Base-by-base conservation (phyloP, 1,140 invertebrate species). In the Macrobrachium rosenbergii region DNA sequence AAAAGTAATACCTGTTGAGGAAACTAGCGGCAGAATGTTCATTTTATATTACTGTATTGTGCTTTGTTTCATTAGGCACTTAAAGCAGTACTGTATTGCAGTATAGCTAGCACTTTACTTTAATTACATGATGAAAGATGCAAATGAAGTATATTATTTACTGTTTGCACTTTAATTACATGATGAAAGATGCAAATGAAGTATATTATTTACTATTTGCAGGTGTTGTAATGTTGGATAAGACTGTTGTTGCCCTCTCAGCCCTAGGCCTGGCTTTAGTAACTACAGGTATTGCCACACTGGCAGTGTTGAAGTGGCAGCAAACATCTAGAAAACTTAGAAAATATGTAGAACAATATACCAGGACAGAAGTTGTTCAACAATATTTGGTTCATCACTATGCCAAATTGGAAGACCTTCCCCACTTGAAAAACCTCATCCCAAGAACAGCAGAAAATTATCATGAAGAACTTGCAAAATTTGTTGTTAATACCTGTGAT, bases 381-480 rank as follows among this genome's bases (percentile, higher is more conserved):
- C 79, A 75, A 59, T 77, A 88, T 28, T 58, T 88, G 59, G 43
- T 82, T 23, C 88, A 88, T 78, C 88, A 88, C 37, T 88, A 69
- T 81, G 82, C 69, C 10, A 64, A 62, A 37, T 59, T 84, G 58
- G 67, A 84, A 17, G 73, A 84, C 16, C 69, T 88, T 14, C 43
- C 80, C 16, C 58, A 75, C 23, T 62, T 88, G 19, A 88, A 75
- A n/a, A 67, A 69, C n/a, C 16, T 88, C 17, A 72, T 88, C 23
- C 63, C 88, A 45, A 43, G 62, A 28, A 59, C 60, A 8, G 82
- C 82, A 16, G 88, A 85, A 17, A 63, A 75, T 6, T 88, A 88
- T 77, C 88, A 88, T 52, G 21, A 52, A n/a, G 62, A 63, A 16
- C 67, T 88, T 6, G 82, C 82, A 7, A 63, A 88, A 37, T 72